Base-by-base conservation (phyloP, 2,888 invertebrate genomes). In the Chalcosyrphus nemorum region DNA sequence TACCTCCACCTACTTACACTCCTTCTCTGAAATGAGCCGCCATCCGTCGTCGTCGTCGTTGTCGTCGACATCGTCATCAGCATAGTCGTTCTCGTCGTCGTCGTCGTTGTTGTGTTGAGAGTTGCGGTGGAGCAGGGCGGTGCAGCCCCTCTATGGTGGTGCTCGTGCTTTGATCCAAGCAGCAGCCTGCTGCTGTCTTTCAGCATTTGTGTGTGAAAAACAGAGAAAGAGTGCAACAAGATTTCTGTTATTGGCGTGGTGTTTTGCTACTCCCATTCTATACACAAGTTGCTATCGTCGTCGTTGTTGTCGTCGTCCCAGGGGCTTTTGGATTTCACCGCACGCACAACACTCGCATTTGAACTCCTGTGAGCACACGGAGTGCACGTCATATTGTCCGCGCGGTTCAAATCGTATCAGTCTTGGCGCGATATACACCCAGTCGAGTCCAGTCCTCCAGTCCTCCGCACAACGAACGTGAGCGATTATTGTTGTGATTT, bases 211-310 rank as follows among this genome's bases (percentile, higher is more conserved):
- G 29, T 71, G 38, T 56, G 82, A 19, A 27, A 35, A 74, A 78
- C 13, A 84, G 68, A 84, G 78, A 78, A 63, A 47, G 70, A 65
- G 45, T 65, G 57, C 63, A 71, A 71, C 35, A 65, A 70, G 84
- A 84, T 80, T 84, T 84, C 59, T 84, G 70, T 84, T 84, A 84
- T 84, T 84, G 80, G 80, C 75, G 80, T 84, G 80, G 70, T 84
- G 84, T 84, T 80, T 84, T 84, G 84, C 84, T 84, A 84, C 84
- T 78, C 84, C 84, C 84, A 84, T 84, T 84, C 84, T 84, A 84
- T 75, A 84, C 84, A 84, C 59, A 80, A 78, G 54, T 66, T 56
- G 63, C 52, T 52, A 54, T 63, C 61, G 54, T 35, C n/a, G n/a
- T n/a, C n/a, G n/a, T n/a, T n/a, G n/a, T n/a, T n/a, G n/a, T n/a